These are phyloP conservation scores for Drosophila quasianomalipes DNA, from an alignment of 2,888 invertebrate genomes.

Conservation along the genomic window DNA sequence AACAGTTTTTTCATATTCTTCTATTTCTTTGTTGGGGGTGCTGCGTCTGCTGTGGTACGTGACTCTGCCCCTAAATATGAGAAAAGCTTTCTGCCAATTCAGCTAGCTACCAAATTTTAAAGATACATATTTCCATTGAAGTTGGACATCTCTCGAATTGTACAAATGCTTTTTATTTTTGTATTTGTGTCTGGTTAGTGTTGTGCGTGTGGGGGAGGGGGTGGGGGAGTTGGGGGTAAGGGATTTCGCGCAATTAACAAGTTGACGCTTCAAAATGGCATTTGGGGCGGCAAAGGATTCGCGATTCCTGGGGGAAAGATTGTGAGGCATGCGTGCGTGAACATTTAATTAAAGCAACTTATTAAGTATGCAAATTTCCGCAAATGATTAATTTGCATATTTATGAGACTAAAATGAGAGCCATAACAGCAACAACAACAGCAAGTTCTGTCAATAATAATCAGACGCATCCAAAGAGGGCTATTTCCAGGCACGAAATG, in stretches of 20 bases:
- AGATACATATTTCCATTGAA: conserved; percentile 26
- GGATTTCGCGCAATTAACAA: conserved; percentile 66
- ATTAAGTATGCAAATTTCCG: conserved; percentile 81
- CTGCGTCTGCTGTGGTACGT: conserved; percentile 58
- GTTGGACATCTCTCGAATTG: conserved; percentile 5
- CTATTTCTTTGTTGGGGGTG: conserved; percentile 22
- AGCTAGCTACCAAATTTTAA: conserved; percentile 26
- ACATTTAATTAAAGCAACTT: conserved; percentile 82
- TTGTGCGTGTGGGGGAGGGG: not conserved
- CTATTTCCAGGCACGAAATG: not conserved
- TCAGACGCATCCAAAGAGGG: conserved; percentile 51
- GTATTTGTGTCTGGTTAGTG: not conserved
- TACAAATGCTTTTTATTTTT: not conserved
- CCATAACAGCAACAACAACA: conserved; percentile 86
- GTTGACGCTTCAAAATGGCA: conserved; percentile 59
- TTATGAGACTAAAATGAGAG: conserved; percentile 86
- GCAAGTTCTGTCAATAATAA: conserved; percentile 70
- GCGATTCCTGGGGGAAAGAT: conserved; percentile 70
- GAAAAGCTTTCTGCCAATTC: conserved; percentile 49
- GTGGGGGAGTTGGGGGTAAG: not conserved
- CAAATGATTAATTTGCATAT: conserved; percentile 81
- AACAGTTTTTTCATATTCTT: conserved; percentile 38
- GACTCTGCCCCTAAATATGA: conserved; percentile 63
- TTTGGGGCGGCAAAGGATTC: conserved; percentile 3
- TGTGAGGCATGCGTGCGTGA: conserved; percentile 79